Evolutionary conservation across 1,140 invertebrate genomes (phyloP).

Genomic region (Helicoverpa armigera): DNA sequence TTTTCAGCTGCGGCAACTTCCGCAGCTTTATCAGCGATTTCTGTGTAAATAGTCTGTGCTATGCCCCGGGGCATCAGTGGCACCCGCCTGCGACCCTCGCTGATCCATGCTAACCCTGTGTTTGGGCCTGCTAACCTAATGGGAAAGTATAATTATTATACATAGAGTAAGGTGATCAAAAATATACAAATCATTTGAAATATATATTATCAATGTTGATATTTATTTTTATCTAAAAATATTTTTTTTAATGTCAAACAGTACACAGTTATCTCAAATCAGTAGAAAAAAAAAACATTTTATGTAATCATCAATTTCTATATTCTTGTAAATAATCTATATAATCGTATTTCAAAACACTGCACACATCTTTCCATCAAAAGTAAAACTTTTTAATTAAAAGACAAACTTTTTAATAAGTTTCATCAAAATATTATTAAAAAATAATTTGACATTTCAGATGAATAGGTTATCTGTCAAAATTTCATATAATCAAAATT

Average conservation of each 20-base stretch:
- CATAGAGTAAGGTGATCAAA: not conserved
- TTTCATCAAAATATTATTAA: conserved; percentile 32
- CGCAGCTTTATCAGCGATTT: conserved; percentile 91
- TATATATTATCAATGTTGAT: no score
- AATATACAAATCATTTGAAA: no score
- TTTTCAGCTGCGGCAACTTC: conserved; percentile 83
- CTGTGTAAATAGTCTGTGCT: conserved; percentile 94
- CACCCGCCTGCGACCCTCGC: conserved; percentile 93
- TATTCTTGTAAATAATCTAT: no score
- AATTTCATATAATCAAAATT: conserved; percentile 50
- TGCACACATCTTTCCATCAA: no score
- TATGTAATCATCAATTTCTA: no score
- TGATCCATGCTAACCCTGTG: conserved; percentile 93
- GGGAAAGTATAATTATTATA: conserved; percentile 20
- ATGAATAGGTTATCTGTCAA: conserved; percentile 73
- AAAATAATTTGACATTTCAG: conserved; percentile 57
- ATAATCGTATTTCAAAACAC: no score
- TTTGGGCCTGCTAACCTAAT: conserved; percentile 92
- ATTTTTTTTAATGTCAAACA: no score
- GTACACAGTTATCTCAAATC: no score
- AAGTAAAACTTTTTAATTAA: conserved; percentile 10
- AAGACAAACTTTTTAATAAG: conserved; percentile 28
- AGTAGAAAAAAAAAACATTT: no score
- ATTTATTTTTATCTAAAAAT: no score
- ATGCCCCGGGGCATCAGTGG: conserved; percentile 93